phyloP scores from a whole-genome alignment of 2,888 invertebrate species.

The Macrophya annulata region DNA sequence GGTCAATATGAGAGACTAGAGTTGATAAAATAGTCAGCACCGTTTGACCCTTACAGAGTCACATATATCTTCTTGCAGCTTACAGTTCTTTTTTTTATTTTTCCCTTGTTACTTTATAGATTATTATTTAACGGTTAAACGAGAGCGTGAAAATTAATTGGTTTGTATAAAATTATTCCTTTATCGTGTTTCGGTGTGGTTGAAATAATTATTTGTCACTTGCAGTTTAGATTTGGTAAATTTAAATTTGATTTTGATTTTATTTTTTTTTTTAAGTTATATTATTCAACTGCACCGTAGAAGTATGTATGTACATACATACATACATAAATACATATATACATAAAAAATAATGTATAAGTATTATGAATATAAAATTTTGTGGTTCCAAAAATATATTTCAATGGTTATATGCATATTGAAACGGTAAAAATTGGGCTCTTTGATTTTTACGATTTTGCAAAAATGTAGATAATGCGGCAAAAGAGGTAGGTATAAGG shows the following conservation, averaged over 20 bases:
- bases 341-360: neutral
- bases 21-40: neutral
- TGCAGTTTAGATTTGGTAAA: neutral
- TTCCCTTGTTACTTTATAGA: too few relatives aligned
- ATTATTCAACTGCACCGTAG: neutral
- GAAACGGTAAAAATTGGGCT: neutral
- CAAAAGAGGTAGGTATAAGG: neutral
- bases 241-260: neutral
- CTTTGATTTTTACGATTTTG: neutral
- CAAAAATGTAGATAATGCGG: neutral
- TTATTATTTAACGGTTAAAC: neutral
- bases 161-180: neutral
- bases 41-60: slow-evolving; percentile 14
- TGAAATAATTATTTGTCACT: neutral
- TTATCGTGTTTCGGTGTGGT: neutral
- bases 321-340: neutral
- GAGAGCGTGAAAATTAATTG: neutral
- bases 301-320: neutral
- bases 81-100: neutral
- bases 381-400: neutral
- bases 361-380: neutral
- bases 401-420: neutral
- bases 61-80: neutral
- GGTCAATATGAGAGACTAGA: neutral
- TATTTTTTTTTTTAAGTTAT: neutral